A percentile compares a stretch with the other conserved stretches of the same genome.
Evolutionary conservation across 2,113 vertebrate species (phyloP).

Genomic region (Rhodinocichla rosea): DNA sequence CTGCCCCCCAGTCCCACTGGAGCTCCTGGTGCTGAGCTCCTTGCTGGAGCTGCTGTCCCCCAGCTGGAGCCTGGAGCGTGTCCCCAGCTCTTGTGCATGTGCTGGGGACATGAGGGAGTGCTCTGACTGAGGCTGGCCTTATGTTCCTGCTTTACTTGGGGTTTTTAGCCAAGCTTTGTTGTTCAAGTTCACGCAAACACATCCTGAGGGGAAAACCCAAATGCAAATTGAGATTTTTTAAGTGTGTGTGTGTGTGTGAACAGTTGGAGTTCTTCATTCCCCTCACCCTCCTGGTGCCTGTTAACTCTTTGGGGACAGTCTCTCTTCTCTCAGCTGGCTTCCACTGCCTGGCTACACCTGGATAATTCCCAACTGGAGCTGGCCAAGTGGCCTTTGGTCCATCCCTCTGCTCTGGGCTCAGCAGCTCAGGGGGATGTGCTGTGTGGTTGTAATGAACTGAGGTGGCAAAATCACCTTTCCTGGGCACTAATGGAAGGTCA

Average conservation of each 20-base stretch:
- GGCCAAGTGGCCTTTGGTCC: neutral
- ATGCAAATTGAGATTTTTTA: neutral
- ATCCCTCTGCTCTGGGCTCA: accelerated
- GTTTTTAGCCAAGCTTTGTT: neutral
- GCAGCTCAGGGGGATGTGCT: accelerated
- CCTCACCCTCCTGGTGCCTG: neutral
- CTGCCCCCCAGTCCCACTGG: neutral
- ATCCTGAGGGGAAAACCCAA: neutral
- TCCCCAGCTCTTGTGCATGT: neutral
- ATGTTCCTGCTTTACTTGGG: neutral
- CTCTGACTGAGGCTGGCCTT: neutral
- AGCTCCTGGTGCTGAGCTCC: neutral
- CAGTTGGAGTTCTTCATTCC: neutral
- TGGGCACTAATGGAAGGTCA: neutral
- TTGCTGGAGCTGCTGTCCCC: neutral
- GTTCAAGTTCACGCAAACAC: neutral
- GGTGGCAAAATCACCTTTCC: neutral
- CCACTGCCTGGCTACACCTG: neutral
- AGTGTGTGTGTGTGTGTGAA: neutral
- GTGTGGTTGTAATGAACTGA: neutral
- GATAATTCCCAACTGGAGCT: neutral
- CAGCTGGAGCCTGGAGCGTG: accelerated
- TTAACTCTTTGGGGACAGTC: neutral
- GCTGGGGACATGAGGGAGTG: accelerated
- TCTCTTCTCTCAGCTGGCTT: neutral